A percentile compares a stretch with the other conserved stretches of the same genome.
These are phyloP conservation scores for Nycteola revayana DNA, from an alignment of 2,888 invertebrate species.

Conservation along the genomic window DNA sequence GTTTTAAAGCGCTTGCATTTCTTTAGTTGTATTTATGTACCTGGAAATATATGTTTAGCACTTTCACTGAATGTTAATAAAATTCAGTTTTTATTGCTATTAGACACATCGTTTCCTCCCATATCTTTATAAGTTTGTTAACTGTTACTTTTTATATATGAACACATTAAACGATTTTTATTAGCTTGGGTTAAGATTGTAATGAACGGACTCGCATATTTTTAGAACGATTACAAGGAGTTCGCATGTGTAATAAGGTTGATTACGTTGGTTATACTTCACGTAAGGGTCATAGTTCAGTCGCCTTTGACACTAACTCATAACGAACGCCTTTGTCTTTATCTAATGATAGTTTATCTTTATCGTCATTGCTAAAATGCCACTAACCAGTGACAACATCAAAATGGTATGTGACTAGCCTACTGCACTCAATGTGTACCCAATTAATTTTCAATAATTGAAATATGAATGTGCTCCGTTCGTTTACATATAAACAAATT, in stretches of 20 bases:
- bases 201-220: constrained; percentile 28
- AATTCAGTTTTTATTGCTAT: too few relatives aligned
- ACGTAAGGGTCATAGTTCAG: constrained; percentile 47
- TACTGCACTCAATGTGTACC: too few relatives aligned
- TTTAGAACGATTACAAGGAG: constrained; percentile 28
- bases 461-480: too few relatives aligned
- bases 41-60: neutral
- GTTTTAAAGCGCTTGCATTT: too few relatives aligned
- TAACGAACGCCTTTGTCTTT: constrained; percentile 28
- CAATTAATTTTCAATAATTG: too few relatives aligned
- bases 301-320: constrained; percentile 35
- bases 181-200: too few relatives aligned
- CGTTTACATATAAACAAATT: too few relatives aligned
- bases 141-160: too few relatives aligned
- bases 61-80: too few relatives aligned
- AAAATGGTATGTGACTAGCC: constrained; percentile 29
- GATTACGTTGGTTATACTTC: constrained; percentile 50
- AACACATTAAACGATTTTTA: too few relatives aligned
- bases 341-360: constrained; percentile 20
- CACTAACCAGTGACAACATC: constrained; percentile 23
- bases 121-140: too few relatives aligned
- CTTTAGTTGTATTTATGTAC: neutral
- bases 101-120: too few relatives aligned
- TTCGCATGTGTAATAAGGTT: constrained; percentile 40
- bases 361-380: constrained; percentile 16